A percentile compares a stretch with the other conserved stretches of the same genome.
phyloP scores from a whole-genome alignment of 2,797 vertebrate species.

The Buceros bicornis region DNA sequence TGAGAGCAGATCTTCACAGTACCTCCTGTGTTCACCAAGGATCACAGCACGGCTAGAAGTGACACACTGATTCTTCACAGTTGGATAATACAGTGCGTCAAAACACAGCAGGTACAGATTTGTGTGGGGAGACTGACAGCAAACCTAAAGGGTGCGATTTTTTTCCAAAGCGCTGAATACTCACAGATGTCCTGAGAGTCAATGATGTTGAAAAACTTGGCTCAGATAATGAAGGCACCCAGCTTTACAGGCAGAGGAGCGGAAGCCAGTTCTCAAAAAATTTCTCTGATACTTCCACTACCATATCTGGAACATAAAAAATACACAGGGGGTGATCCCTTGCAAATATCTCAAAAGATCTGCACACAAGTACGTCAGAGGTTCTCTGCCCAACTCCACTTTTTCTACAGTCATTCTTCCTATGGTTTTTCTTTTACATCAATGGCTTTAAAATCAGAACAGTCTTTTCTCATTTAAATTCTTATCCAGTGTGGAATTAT shows the following conservation, averaged over 20 bases:
- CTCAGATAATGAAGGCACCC: background rate
- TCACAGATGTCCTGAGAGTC: background rate
- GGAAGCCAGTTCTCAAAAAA: background rate
- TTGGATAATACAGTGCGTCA: background rate
- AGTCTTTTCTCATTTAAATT: background rate
- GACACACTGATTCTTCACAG: background rate
- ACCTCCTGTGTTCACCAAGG: background rate
- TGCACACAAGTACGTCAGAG: background rate
- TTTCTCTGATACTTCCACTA: background rate
- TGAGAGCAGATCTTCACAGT: background rate
- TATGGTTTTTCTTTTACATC: background rate
- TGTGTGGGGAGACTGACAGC: background rate
- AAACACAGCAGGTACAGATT: conserved; percentile 24
- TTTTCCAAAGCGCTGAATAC: background rate
- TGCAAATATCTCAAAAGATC: background rate
- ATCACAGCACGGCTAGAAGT: conserved; percentile 1
- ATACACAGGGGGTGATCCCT: background rate
- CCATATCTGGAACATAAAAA: background rate
- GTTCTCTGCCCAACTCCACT: background rate
- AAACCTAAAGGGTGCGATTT: background rate
- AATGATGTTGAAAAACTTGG: background rate
- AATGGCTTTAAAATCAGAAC: background rate
- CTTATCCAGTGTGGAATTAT: background rate
- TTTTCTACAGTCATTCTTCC: background rate
- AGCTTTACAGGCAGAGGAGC: background rate